Evolutionary conservation across 2,797 vertebrate genomes (phyloP).

Genomic region (Apogon talboti): DNA sequence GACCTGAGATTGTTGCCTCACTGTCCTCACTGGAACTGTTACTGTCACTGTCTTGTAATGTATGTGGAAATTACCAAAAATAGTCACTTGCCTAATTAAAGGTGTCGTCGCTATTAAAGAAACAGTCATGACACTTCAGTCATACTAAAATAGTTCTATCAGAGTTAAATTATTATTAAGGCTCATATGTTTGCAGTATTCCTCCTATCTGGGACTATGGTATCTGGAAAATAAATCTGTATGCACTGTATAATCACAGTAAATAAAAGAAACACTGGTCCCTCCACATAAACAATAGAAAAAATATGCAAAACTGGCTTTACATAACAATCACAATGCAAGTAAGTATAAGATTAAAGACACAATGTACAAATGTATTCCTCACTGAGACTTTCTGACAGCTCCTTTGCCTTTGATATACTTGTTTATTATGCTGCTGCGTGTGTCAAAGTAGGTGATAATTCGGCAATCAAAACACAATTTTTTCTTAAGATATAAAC

Average conservation of each 20-base stretch:
- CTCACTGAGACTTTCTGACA: slow-evolving; percentile 3
- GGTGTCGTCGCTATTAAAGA: neutral
- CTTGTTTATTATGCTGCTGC: neutral
- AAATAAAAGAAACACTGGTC: neutral
- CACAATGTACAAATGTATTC: slow-evolving; percentile 2
- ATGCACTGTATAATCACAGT: neutral
- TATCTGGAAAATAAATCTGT: neutral
- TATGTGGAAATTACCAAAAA: too few relatives aligned
- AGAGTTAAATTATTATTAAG: neutral
- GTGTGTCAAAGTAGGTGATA: slow-evolving; percentile 8
- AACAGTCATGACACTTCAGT: neutral
- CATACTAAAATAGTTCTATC: slow-evolving; percentile 4
- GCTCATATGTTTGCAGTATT: neutral
- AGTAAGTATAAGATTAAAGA: slow-evolving; percentile 1
- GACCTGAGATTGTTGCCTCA: too few relatives aligned
- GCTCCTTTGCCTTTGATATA: slow-evolving; percentile 11
- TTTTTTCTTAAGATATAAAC: slow-evolving; percentile 14
- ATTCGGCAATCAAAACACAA: neutral
- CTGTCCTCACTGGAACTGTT: too few relatives aligned
- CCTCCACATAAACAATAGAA: neutral
- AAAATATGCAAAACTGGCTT: neutral
- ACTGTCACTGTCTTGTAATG: too few relatives aligned
- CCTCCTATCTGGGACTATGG: too few relatives aligned
- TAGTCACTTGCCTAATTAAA: too few relatives aligned
- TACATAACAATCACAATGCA: neutral